Evolutionary conservation across 2,113 vertebrate species (phyloP).

Genomic region (Amphiprion ocellaris): DNA sequence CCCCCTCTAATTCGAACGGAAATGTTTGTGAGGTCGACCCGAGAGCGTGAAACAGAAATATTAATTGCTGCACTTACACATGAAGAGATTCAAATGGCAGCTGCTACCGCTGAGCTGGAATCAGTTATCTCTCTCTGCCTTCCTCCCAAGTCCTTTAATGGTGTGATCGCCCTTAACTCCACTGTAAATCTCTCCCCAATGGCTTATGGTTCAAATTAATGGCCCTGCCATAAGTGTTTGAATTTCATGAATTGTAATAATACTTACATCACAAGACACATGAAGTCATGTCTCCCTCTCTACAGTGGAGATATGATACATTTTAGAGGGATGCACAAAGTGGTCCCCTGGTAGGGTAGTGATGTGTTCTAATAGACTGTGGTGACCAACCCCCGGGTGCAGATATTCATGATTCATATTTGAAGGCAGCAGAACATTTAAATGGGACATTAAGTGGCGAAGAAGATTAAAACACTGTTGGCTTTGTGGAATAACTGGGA

Average conservation of each 20-base stretch:
- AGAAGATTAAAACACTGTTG: conserved; percentile 91
- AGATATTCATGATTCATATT: conserved; percentile 97
- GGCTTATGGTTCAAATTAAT: conserved; percentile 98
- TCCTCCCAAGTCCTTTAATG: conserved; percentile 90
- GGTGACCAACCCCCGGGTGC: conserved; percentile 91
- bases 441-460: conserved; percentile 95
- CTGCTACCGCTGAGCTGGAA: conserved; percentile 82
- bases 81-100: conserved; percentile 85
- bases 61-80: conserved; percentile 72
- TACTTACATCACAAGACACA: conserved; percentile 99
- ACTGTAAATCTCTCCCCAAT: conserved; percentile 96
- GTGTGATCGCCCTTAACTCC: conserved; percentile 95
- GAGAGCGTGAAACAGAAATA: conserved; percentile 63
- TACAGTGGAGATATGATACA: conserved; percentile 96
- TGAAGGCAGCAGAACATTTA: conserved; percentile 92
- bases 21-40: conserved; percentile 75
- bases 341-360: conserved; percentile 95
- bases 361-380: conserved; percentile 99
- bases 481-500: conserved; percentile 79
- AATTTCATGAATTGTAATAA: conserved; percentile 99
- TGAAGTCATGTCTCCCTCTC: conserved; percentile 96
- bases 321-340: conserved; percentile 96
- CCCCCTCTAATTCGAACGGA: conserved; percentile 83
- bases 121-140: conserved; percentile 71
- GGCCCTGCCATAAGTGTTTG: conserved; percentile 94